A percentile compares a stretch with the other conserved stretches of the same genome.
Evolutionary conservation across 2,797 vertebrate genomes (phyloP).

Genomic region (Microhierax caerulescens): DNA sequence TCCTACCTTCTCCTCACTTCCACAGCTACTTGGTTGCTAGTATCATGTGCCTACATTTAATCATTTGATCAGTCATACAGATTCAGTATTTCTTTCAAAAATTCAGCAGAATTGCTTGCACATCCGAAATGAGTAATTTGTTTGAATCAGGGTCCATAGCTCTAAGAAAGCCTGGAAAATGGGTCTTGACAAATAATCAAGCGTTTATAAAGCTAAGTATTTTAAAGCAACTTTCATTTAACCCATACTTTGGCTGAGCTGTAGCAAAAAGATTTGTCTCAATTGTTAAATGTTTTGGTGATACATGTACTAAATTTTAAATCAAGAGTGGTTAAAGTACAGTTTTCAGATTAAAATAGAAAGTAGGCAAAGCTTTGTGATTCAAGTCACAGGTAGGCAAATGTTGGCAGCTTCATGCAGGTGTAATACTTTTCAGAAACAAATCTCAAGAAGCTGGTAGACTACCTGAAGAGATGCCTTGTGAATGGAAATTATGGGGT

Average conservation of each 20-base stretch:
- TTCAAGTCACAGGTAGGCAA: not conserved
- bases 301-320: not conserved
- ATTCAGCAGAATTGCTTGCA: conserved; percentile 3
- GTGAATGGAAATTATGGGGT: not conserved
- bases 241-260: not conserved
- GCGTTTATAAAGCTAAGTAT: not conserved
- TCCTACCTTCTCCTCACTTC: not conserved
- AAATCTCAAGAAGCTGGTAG: not conserved
- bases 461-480: not conserved
- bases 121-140: conserved; percentile 27
- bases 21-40: not conserved
- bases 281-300: not conserved
- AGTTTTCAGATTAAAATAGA: not conserved
- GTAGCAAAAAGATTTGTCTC: not conserved
- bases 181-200: not conserved
- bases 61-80: conserved; percentile 24
- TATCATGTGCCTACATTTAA: conserved; percentile 2
- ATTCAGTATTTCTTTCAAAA: conserved; percentile 14
- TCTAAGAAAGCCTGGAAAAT: not conserved
- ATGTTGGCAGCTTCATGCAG: not conserved
- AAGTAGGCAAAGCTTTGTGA: not conserved
- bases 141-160: conserved; percentile 25
- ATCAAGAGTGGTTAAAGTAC: not conserved
- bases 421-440: not conserved
- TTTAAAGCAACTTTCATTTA: conserved; percentile 17